Conservation (phyloP, 2,113 vertebrate genomes). For the Periophthalmodon schlosseri region DNA sequence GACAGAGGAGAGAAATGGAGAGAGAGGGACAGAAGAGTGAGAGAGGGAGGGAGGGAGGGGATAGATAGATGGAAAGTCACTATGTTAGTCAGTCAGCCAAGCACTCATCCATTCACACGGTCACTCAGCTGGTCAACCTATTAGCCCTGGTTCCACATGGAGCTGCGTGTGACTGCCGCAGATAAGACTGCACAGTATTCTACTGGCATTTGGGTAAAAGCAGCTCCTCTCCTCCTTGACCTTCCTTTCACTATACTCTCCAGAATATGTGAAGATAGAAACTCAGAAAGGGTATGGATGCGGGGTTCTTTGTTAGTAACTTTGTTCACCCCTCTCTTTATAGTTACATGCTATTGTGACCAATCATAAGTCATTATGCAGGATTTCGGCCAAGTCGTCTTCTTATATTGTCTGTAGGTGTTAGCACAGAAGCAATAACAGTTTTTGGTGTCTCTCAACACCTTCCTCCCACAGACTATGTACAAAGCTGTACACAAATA, state of each 20-base stretch:
- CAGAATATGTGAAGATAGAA: neutral
- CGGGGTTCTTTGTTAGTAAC: neutral
- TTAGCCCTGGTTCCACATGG: slow-evolving; percentile 41
- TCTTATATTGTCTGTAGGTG: slow-evolving; percentile 5
- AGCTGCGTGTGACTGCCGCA: slow-evolving; percentile 35
- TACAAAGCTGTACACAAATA: slow-evolving; percentile 3
- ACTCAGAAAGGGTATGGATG: neutral
- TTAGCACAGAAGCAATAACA: slow-evolving; percentile 9
- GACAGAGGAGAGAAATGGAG: slow-evolving; percentile 43
- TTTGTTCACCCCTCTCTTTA: neutral
- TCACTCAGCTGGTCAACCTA: slow-evolving; percentile 50
- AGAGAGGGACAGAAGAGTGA: slow-evolving; percentile 43
- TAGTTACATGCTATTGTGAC: neutral
- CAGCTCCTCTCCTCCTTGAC: slow-evolving; percentile 20
- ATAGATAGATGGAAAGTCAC: slow-evolving; percentile 55
- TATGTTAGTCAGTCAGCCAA: slow-evolving; percentile 44
- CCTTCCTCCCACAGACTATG: slow-evolving; percentile 8
- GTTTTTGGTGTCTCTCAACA: slow-evolving; percentile 7
- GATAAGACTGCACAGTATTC: slow-evolving; percentile 47
- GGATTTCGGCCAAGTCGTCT: neutral
- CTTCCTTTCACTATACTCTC: slow-evolving; percentile 17
- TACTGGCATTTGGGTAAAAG: slow-evolving; percentile 29
- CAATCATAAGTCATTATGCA: neutral
- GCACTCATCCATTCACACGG: slow-evolving; percentile 49
- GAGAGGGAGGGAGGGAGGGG: slow-evolving; percentile 9